Evolutionary conservation across 2,113 vertebrate species (phyloP).

Genomic region (Grantiella picta): DNA sequence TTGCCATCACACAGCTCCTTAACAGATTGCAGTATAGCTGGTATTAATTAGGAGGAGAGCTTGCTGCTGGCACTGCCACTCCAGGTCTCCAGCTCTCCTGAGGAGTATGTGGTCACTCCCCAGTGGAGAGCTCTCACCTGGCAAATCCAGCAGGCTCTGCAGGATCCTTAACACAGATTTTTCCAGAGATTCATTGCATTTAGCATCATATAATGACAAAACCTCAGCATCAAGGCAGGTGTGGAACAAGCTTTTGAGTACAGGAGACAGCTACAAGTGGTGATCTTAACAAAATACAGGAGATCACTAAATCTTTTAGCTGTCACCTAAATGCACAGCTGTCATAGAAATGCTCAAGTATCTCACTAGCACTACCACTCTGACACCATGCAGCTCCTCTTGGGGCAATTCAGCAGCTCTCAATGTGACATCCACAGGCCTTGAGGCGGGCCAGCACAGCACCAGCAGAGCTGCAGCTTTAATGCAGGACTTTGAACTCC

Average conservation of each 20-base stretch:
- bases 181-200: not conserved
- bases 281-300: not conserved
- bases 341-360: not conserved
- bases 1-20: not conserved
- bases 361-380: not conserved
- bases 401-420: not conserved
- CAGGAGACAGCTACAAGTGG: not conserved
- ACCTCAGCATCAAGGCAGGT: not conserved
- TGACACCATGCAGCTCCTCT: not conserved
- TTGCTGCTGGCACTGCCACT: not conserved
- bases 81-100: not conserved
- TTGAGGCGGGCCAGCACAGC: not conserved
- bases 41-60: constrained; percentile 47
- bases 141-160: not conserved
- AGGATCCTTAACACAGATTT: not conserved
- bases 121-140: not conserved
- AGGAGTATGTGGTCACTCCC: not conserved
- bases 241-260: not conserved
- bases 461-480: not conserved
- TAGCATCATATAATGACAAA: not conserved
- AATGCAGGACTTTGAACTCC: accelerated
- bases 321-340: not conserved
- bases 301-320: not conserved
- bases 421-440: not conserved
- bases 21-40: constrained; percentile 24